Conservation (phyloP, 2,113 vertebrate genomes). For the Grus americana region DNA sequence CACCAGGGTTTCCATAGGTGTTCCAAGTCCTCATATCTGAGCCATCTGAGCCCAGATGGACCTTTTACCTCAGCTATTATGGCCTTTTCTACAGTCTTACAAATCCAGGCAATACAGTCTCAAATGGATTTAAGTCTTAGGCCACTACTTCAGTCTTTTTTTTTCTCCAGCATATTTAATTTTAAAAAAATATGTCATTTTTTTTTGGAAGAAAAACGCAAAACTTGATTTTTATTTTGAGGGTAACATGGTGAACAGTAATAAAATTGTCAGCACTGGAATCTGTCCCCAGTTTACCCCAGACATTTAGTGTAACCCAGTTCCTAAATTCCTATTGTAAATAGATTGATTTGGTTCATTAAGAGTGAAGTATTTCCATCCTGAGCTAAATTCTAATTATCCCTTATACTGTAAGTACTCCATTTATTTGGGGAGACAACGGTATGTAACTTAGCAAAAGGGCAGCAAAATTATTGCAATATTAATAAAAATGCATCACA, state of each 20-base stretch:
- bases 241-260: neutral
- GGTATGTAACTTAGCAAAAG: slow-evolving; percentile 58
- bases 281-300: neutral
- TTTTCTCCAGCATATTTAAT: neutral
- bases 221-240: neutral
- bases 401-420: slow-evolving; percentile 13
- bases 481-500: slow-evolving; percentile 73
- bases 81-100: neutral
- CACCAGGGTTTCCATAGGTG: neutral
- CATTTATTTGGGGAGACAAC: slow-evolving; percentile 63
- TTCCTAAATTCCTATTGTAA: neutral
- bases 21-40: neutral
- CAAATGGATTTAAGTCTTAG: neutral
- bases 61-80: neutral
- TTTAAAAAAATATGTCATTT: neutral
- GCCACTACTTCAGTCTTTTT: neutral
- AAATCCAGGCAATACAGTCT: neutral
- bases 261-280: neutral
- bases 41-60: neutral
- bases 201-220: neutral
- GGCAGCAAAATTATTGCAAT: slow-evolving; percentile 63
- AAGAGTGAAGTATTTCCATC: slow-evolving; percentile 29
- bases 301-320: neutral
- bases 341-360: neutral
- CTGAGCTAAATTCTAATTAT: slow-evolving; percentile 48